phyloP scores from a whole-genome alignment of 2,888 invertebrate species.

The Acleris emargana region DNA sequence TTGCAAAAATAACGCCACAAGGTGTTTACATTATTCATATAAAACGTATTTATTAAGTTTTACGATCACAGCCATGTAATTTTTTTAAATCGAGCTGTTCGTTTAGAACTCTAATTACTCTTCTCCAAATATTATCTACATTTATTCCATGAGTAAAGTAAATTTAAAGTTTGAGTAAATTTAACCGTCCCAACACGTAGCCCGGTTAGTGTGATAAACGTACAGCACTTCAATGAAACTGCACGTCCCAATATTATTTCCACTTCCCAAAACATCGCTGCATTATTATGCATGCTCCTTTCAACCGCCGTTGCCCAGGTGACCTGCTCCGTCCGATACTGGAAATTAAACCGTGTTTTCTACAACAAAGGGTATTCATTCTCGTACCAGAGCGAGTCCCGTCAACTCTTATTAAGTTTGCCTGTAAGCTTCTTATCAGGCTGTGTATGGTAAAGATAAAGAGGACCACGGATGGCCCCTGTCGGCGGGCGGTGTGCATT shows the following conservation, averaged over 20 bases:
- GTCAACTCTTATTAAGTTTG: slow-evolving; percentile 76
- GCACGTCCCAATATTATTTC: slow-evolving; percentile 54
- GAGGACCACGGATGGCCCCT: slow-evolving; percentile 68
- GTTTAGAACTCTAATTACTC: too few relatives aligned
- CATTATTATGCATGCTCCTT: slow-evolving; percentile 35
- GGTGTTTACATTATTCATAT: too few relatives aligned
- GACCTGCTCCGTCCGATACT: slow-evolving; percentile 50
- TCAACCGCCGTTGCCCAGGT: slow-evolving; percentile 49
- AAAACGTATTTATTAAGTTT: too few relatives aligned
- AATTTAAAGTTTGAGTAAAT: not conserved
- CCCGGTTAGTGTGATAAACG: not conserved
- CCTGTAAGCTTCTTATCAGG: slow-evolving; percentile 79
- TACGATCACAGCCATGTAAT: too few relatives aligned
- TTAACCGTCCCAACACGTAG: not conserved
- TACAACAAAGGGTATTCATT: slow-evolving; percentile 58
- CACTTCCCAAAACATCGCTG: slow-evolving; percentile 31
- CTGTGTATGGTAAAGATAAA: slow-evolving; percentile 79
- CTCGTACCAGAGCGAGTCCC: slow-evolving; percentile 44
- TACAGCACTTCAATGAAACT: slow-evolving; percentile 23
- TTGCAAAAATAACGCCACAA: too few relatives aligned
- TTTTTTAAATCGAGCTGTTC: too few relatives aligned
- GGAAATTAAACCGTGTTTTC: slow-evolving; percentile 60
- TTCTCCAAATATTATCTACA: too few relatives aligned
- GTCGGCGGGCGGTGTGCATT: slow-evolving; percentile 63
- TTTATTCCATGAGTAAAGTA: too few relatives aligned